Evolutionary conservation across 2,888 invertebrate genomes (phyloP), one percentile per base, ranked within the genome.

Genomic region (Lycocerus yunnanus): DNA sequence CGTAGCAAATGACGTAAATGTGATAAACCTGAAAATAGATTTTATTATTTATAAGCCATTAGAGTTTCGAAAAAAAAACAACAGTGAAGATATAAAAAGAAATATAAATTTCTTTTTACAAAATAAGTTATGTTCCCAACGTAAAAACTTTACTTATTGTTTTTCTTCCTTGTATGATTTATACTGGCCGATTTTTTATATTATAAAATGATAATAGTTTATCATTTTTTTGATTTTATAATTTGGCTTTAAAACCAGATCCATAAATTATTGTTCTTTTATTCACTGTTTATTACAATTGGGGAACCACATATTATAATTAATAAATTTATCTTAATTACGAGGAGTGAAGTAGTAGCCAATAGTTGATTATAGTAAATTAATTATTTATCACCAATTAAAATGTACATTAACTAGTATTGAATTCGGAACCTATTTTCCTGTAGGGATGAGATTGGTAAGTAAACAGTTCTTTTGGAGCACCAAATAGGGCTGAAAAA

Each of bases 101-200:
- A 20, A 63, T 18, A 63, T 63, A 63, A 18, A 63, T 63, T 20
- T 63, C 20, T 63, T 63, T 15, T 63, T 18, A n/a, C 13, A 63
- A 63, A 63, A 63, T 63, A 63, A 63, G 61, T 63, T 63, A 63
- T 63, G 61, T 63, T 63, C 61, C 9, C 10, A n/a, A 63, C 61
- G 61, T 18, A 63, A 63, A 63, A 63, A 63, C 61, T 63, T 63
- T 63, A 63, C 15, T 16, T 18, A 63, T 63, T 15, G 61, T 63
- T 63, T 63, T 63, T 63, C 61, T 18, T 63, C 15, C 20, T n/a
- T 16, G n/a, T n/a, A 20, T 63, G 61, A 63, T 63, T 63, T 63
- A 63, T 63, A n/a, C n/a, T 43, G n/a, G n/a, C n/a, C n/a, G 43
- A 43, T 43, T 43, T 43, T 43, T 43, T 43, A n/a, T n/a, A 43